phyloP scores from a whole-genome alignment of 2,797 vertebrate genomes.

The Esox lucius region DNA sequence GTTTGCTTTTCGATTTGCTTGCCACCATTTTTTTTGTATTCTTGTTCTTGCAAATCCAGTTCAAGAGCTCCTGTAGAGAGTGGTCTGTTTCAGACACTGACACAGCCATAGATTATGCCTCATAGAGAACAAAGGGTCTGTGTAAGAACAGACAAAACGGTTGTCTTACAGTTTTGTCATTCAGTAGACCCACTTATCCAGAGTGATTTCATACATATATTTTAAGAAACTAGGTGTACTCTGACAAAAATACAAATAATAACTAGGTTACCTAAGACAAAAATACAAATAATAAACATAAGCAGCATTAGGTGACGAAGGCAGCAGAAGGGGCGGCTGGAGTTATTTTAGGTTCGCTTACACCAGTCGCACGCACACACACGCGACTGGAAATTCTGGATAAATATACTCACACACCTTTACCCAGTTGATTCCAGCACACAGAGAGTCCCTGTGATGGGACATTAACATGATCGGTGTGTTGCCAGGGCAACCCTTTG shows the following conservation, averaged over 20 bases:
- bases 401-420: constrained; percentile 22
- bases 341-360: too few relatives aligned
- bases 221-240: too few relatives aligned
- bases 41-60: not conserved
- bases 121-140: constrained; percentile 24
- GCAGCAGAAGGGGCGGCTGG: too few relatives aligned
- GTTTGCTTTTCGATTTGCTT: not conserved
- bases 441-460: constrained; percentile 51
- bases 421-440: constrained; percentile 15
- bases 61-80: not conserved
- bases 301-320: too few relatives aligned
- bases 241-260: too few relatives aligned
- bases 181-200: too few relatives aligned
- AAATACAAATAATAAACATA: too few relatives aligned
- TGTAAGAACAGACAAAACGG: not conserved
- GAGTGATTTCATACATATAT: too few relatives aligned
- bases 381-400: constrained; percentile 10
- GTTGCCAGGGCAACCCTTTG: constrained; percentile 56
- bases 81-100: not conserved
- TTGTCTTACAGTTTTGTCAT: too few relatives aligned
- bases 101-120: not conserved
- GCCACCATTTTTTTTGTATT: not conserved
- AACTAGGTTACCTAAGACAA: too few relatives aligned
- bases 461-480: constrained; percentile 51
- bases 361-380: not conserved